Evolutionary conservation across 2,113 vertebrate genomes (phyloP).

Genomic region (Oncorhynchus masou): DNA sequence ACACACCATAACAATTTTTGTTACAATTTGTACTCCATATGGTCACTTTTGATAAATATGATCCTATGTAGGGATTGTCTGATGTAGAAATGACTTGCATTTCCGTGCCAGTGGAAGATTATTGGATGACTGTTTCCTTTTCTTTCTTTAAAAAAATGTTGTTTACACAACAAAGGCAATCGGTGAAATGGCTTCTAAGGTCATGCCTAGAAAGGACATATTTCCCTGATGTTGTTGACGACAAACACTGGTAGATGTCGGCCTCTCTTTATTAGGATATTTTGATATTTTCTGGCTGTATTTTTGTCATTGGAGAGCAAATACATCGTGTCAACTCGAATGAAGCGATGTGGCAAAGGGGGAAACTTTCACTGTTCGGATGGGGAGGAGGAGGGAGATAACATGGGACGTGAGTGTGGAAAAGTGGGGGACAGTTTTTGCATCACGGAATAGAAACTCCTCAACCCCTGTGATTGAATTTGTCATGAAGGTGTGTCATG

Average conservation of each 20-base stretch:
- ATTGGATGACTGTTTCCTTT: too few relatives aligned
- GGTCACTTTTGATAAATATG: too few relatives aligned
- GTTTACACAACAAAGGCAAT: too few relatives aligned
- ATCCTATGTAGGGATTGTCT: too few relatives aligned
- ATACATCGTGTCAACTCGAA: background rate
- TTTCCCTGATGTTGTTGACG: background rate
- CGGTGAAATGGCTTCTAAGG: too few relatives aligned
- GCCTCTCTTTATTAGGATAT: constrained; percentile 5
- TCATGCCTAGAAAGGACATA: background rate
- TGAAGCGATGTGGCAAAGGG: background rate
- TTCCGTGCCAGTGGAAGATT: too few relatives aligned
- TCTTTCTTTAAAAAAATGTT: too few relatives aligned
- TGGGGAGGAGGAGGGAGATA: constrained; percentile 13
- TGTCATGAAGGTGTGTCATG: constrained; percentile 87
- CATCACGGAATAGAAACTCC: constrained; percentile 83
- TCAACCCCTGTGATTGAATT: constrained; percentile 83
- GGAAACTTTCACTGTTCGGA: background rate
- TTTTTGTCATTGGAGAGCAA: background rate
- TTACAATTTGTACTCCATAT: too few relatives aligned
- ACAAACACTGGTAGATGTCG: background rate
- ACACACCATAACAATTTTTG: too few relatives aligned
- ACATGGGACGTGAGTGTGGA: constrained; percentile 10
- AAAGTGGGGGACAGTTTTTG: constrained; percentile 76
- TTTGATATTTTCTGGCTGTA: background rate
- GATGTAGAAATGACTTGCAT: too few relatives aligned